Percentiles rank a stretch among this genome's conserved stretches.
Conservation (phyloP, 1,140 invertebrate genomes). For the Conopomorpha cramerella region DNA sequence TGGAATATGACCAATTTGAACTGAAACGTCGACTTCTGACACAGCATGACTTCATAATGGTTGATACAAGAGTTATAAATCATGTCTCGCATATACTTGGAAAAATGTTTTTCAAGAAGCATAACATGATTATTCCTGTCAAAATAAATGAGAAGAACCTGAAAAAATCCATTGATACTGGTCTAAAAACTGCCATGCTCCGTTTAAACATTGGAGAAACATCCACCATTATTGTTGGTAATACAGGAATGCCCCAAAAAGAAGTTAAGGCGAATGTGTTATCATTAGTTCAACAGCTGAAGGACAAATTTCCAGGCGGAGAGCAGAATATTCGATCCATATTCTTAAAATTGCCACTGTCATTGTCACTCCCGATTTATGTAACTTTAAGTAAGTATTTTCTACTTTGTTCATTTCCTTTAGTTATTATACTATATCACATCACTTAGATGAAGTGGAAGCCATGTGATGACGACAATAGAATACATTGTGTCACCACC, state of each 20-base stretch:
- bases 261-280: slow-evolving; percentile 64
- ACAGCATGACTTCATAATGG: slow-evolving; percentile 68
- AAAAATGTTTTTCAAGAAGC: slow-evolving; percentile 64
- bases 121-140: slow-evolving; percentile 65
- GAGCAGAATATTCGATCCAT: slow-evolving; percentile 66
- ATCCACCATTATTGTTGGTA: slow-evolving; percentile 62
- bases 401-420: no score
- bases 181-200: slow-evolving; percentile 63
- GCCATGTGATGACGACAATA: no score
- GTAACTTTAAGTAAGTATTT: slow-evolving; percentile 65
- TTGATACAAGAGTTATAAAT: slow-evolving; percentile 65
- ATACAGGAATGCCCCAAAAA: slow-evolving; percentile 56
- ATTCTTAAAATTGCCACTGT: slow-evolving; percentile 60
- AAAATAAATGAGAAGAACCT: slow-evolving; percentile 57
- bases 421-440: no score
- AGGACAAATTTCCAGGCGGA: slow-evolving; percentile 65
- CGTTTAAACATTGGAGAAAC: slow-evolving; percentile 61
- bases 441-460: no score
- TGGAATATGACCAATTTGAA: slow-evolving; percentile 70
- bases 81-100: slow-evolving; percentile 66
- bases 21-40: slow-evolving; percentile 63
- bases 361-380: slow-evolving; percentile 64
- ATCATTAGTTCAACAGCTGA: slow-evolving; percentile 51
- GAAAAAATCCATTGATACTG: slow-evolving; percentile 61
- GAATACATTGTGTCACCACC: no score